Evolutionary conservation across 2,113 vertebrate species (phyloP), one percentile per base, ranked within the genome.

Genomic region (Hippopotamus amphibius): DNA sequence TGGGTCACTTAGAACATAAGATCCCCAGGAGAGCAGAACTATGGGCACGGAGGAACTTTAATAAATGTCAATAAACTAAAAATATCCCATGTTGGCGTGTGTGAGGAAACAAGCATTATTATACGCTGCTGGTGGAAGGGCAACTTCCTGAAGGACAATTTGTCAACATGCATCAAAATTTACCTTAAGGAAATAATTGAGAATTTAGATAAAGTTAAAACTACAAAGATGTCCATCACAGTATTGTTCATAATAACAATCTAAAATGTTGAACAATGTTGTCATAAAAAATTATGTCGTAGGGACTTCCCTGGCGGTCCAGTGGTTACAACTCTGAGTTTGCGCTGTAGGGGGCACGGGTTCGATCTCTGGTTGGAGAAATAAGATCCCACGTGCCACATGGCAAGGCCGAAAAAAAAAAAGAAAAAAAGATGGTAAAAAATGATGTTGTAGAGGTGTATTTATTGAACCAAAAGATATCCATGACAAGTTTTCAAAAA

Each of bases 151-250:
- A 30, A 90, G 26, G 41, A 77, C 69, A 66, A 22, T 33, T 76
- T 68, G 61, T 82, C 50, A 86, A 68, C 33, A 24, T 41, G 15
- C 53, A 87, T 61, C 26, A 83, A 84, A 57, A 93, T 90, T 84
- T 88, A n/a, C 71, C 19, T 93, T 91, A 59, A 68, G 17, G 13
- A 94, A 86, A 74, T 79, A 91, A 97, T 55, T 85, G 82, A 93
- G 53, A 85, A 92, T 71, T 80, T 74, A 86, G 59, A 28, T 22
- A 79, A 96, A 90, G 22, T 85, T 76, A 81, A 88, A 96, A 90
- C 26, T 88, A 68, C 14, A 93, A 83, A 53, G 21, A 82, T 72
- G 17, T 83, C 59, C 41, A 71, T 79, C 46, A 83, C n/a, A 69
- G 43, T 71, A 83, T 28, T 96, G 1, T 66, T 92, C 43, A 24